These are phyloP conservation scores for Arrhamphus sclerolepis DNA, from an alignment of 2,797 vertebrate species.

Conservation along the genomic window DNA sequence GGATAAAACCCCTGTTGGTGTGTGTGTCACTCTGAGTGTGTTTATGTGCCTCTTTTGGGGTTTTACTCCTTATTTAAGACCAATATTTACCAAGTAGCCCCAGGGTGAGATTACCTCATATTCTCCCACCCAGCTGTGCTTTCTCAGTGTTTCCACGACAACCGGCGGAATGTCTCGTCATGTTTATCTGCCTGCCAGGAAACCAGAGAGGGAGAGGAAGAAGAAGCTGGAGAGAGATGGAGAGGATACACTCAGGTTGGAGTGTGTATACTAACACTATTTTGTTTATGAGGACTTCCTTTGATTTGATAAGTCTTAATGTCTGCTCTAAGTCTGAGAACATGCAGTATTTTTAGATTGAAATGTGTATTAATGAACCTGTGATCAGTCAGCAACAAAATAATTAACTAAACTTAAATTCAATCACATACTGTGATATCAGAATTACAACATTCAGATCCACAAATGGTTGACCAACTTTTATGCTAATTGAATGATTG, in stretches of 20 bases:
- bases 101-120: conserved; percentile 94
- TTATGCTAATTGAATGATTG: neutral
- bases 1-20: conserved; percentile 55
- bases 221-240: conserved; percentile 45
- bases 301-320: too few species aligned
- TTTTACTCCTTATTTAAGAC: conserved; percentile 91
- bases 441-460: too few species aligned
- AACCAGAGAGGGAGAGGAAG: conserved; percentile 80
- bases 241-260: conserved; percentile 39
- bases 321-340: too few species aligned
- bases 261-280: conserved; percentile 22
- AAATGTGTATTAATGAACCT: too few species aligned
- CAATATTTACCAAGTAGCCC: conserved; percentile 96
- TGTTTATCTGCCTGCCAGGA: conserved; percentile 90
- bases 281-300: neutral
- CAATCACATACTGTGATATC: too few species aligned
- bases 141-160: conserved; percentile 90
- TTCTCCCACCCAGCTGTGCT: conserved; percentile 93
- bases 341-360: too few species aligned
- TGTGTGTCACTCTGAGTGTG: conserved; percentile 32
- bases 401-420: too few species aligned
- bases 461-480: too few species aligned
- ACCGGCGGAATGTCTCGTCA: conserved; percentile 90
- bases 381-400: too few species aligned
- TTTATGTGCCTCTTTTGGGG: conserved; percentile 74